Percentiles rank a stretch among this genome's conserved stretches.
These are phyloP conservation scores for Melipona beecheii DNA, from an alignment of 2,888 invertebrate species.

Conservation along the genomic window DNA sequence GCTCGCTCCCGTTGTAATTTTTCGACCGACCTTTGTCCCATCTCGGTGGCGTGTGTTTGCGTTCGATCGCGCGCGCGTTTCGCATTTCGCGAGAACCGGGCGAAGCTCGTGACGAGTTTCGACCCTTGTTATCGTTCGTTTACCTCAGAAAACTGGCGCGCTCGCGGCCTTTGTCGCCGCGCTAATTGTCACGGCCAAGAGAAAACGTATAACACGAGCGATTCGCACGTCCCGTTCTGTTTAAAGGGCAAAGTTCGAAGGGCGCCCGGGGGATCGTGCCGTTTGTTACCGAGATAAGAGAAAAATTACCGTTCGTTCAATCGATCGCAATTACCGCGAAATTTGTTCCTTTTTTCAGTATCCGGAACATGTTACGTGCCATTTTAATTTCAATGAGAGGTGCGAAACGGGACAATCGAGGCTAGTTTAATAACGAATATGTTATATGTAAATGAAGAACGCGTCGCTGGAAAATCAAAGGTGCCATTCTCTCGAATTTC, in stretches of 20 bases:
- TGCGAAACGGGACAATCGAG: not conserved
- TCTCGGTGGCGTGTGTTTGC: constrained; percentile 18
- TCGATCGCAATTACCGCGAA: not conserved
- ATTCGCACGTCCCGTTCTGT: not conserved
- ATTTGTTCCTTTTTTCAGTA: not conserved
- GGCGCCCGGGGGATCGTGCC: not conserved
- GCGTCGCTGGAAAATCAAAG: not conserved
- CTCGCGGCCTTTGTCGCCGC: constrained; percentile 17
- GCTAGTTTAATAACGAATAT: not conserved
- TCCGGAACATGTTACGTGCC: not conserved
- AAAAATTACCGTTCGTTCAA: not conserved
- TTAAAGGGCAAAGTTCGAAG: not conserved
- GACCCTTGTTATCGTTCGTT: constrained; percentile 48
- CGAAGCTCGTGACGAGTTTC: constrained; percentile 13
- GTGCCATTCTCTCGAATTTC: not conserved
- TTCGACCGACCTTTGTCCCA: constrained; percentile 4
- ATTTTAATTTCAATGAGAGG: not conserved
- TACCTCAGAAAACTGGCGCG: constrained; percentile 44
- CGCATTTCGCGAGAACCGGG: constrained; percentile 5
- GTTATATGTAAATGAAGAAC: not conserved
- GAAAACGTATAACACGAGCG: constrained; percentile 4
- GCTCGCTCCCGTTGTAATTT: constrained; percentile 20
- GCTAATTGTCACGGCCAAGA: constrained; percentile 41
- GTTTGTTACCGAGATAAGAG: not conserved
- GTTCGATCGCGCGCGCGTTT: not conserved